Percentiles rank a stretch among this genome's conserved stretches.
phyloP scores from a whole-genome alignment of 2,888 invertebrate species.

The Dusona sp. region DNA sequence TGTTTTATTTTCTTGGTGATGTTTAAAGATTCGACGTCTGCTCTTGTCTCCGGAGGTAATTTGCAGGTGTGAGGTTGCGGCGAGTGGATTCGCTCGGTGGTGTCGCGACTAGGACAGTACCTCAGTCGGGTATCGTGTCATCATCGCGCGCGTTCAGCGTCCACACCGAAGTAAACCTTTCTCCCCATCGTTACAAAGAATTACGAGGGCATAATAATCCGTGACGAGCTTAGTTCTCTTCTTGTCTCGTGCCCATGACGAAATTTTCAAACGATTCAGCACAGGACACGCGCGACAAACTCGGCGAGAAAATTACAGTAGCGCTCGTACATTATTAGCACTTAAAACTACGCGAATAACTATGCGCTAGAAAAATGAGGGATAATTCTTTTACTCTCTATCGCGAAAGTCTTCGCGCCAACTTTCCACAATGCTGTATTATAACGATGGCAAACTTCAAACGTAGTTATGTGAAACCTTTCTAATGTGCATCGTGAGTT shows the following conservation, averaged over 20 bases:
- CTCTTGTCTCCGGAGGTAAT: slow-evolving; percentile 15
- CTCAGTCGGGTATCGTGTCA: slow-evolving; percentile 11
- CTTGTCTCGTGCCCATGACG: slow-evolving; percentile 62
- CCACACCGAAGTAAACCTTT: slow-evolving; percentile 16
- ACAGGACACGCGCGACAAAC: slow-evolving; percentile 59
- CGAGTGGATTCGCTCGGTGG: slow-evolving; percentile 18
- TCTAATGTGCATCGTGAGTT: slow-evolving; percentile 49
- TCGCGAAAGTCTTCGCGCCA: slow-evolving; percentile 55
- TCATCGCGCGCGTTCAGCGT: slow-evolving; percentile 14
- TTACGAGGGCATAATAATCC: slow-evolving; percentile 62
- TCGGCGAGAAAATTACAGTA: slow-evolving; percentile 54
- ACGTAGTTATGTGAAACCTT: slow-evolving; percentile 30
- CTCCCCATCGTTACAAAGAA: slow-evolving; percentile 25
- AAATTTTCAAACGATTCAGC: slow-evolving; percentile 65
- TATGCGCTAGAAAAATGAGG: neutral
- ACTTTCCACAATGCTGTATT: slow-evolving; percentile 61
- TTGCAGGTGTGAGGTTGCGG: slow-evolving; percentile 45
- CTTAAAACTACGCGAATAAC: slow-evolving; percentile 8
- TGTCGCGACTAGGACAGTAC: slow-evolving; percentile 41
- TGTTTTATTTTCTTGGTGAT: neutral
- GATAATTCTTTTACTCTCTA: slow-evolving; percentile 28
- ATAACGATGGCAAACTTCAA: slow-evolving; percentile 24
- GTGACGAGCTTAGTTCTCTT: slow-evolving; percentile 42
- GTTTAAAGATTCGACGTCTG: neutral
- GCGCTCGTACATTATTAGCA: neutral